Conservation (phyloP, 2,113 vertebrate species). For the Cichladusa arquata region DNA sequence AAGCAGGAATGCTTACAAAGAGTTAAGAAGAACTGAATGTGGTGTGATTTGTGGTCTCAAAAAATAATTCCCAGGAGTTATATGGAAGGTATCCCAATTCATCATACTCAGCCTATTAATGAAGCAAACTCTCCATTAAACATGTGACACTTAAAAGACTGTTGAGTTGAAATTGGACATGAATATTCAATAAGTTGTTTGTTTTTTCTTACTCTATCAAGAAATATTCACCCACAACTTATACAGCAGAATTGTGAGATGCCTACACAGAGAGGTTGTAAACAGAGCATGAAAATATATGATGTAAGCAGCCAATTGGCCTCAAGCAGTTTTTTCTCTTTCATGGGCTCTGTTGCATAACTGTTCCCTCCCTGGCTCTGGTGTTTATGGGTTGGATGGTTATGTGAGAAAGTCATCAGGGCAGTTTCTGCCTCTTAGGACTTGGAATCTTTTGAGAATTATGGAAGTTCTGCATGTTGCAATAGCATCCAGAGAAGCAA, state of each 20-base stretch:
- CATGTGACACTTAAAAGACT: background rate
- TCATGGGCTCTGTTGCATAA: slow-evolving; percentile 18
- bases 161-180: background rate
- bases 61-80: background rate
- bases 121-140: background rate
- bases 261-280: background rate
- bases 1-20: background rate
- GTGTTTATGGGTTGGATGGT: background rate
- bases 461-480: background rate
- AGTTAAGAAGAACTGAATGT: background rate
- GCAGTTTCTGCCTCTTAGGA: background rate
- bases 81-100: background rate
- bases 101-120: background rate
- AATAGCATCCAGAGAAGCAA: background rate
- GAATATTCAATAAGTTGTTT: background rate
- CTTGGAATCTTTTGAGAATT: background rate
- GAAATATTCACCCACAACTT: background rate
- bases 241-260: background rate
- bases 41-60: background rate
- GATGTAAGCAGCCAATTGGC: slow-evolving; percentile 39
- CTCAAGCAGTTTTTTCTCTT: slow-evolving; percentile 26
- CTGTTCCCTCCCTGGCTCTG: slow-evolving; percentile 12
- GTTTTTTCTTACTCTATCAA: background rate
- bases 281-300: slow-evolving; percentile 52
- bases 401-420: background rate